phyloP scores from a whole-genome alignment of 2,797 vertebrate genomes.

The Molothrus aeneus region DNA sequence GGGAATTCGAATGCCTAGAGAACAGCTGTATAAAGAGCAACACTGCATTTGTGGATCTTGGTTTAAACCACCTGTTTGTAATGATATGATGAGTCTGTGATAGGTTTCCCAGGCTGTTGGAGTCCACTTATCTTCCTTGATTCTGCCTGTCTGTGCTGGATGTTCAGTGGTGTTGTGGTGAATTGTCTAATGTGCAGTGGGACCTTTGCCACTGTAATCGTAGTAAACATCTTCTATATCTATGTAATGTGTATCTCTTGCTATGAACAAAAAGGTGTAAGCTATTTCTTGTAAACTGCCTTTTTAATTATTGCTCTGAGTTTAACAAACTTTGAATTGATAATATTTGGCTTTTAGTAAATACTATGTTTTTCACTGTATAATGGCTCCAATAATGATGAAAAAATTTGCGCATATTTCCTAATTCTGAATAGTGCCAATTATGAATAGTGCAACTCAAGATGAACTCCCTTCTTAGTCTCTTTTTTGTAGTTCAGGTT shows the following conservation, averaged over 20 bases:
- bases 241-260: not conserved
- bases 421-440: not conserved
- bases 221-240: not conserved
- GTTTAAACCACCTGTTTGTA: not conserved
- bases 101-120: not conserved
- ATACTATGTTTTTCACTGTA: not conserved
- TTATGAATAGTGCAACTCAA: not conserved
- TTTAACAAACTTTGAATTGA: not conserved
- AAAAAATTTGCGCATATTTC: not conserved
- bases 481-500: not conserved
- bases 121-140: not conserved
- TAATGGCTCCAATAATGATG: not conserved
- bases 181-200: not conserved
- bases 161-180: not conserved
- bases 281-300: not conserved
- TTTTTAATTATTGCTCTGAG: not conserved
- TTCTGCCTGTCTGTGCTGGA: not conserved
- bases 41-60: not conserved
- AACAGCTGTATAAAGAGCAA: not conserved
- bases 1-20: not conserved
- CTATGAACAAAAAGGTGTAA: not conserved
- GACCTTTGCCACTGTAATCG: not conserved
- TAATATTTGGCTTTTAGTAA: not conserved
- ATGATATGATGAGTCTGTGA: not conserved
- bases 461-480: not conserved